Evolutionary conservation across 2,797 vertebrate species (phyloP).

Genomic region (Mionectes olivaceus): DNA sequence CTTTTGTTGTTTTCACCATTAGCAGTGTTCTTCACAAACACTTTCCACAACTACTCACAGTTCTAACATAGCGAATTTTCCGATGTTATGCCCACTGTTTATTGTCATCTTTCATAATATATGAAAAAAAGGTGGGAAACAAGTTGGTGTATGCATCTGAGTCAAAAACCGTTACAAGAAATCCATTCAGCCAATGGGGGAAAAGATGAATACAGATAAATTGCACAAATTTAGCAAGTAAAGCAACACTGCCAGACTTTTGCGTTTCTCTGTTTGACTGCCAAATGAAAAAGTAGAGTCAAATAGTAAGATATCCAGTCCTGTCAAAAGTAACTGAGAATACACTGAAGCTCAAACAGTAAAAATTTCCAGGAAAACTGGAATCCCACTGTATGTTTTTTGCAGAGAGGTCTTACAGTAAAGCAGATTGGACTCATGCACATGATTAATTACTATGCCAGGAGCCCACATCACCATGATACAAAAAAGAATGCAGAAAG

Average conservation of each 20-base stretch:
- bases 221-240: background rate
- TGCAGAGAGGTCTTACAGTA: slow-evolving; percentile 72
- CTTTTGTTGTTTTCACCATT: background rate
- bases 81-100: background rate
- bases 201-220: background rate
- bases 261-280: background rate
- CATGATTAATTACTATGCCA: slow-evolving; percentile 82
- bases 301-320: background rate
- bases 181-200: background rate
- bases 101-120: background rate
- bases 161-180: background rate
- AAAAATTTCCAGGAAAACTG: slow-evolving; percentile 83
- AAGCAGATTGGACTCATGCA: slow-evolving; percentile 83
- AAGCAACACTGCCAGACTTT: background rate
- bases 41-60: background rate
- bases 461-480: slow-evolving; percentile 76
- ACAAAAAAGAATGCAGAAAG: slow-evolving; percentile 80
- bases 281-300: background rate
- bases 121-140: background rate
- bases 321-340: slow-evolving; percentile 82
- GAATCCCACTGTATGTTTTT: slow-evolving; percentile 82
- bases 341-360: slow-evolving; percentile 82
- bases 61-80: background rate
- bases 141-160: background rate
- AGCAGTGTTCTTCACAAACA: background rate